Conservation (phyloP, 2,797 vertebrate genomes). For the Esox lucius region DNA sequence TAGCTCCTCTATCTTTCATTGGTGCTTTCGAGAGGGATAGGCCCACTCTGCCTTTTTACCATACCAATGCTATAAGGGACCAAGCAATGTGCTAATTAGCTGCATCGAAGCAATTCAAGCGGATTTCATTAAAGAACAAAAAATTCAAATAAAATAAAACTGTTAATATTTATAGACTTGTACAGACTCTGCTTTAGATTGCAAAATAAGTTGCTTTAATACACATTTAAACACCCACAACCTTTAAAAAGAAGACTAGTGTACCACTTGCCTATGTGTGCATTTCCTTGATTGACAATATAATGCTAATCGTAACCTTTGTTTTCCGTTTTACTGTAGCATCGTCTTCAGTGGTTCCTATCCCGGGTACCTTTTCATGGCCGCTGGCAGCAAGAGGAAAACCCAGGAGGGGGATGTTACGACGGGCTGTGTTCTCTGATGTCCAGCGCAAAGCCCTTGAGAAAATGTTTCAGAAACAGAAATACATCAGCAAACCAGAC, state of each 20-base stretch:
- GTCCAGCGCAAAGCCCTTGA: conserved; percentile 95
- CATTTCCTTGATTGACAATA: background rate
- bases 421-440: conserved; percentile 94
- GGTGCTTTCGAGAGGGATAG: conserved; percentile 73
- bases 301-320: background rate
- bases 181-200: background rate
- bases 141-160: conserved; percentile 20
- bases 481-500: conserved; percentile 98
- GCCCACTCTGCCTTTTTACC: conserved; percentile 82
- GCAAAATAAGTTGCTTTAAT: background rate
- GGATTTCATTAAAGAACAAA: conserved; percentile 63
- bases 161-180: conserved; percentile 32
- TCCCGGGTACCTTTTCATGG: conserved; percentile 96
- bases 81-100: conserved; percentile 86
- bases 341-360: conserved; percentile 86
- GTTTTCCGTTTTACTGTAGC: conserved; percentile 38
- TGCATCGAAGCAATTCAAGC: conserved; percentile 77
- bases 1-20: conserved; percentile 88
- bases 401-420: conserved; percentile 93
- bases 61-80: conserved; percentile 83
- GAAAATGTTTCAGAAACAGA: conserved; percentile 98
- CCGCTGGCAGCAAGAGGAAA: conserved; percentile 88
- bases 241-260: background rate
- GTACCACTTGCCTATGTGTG: background rate
- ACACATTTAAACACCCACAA: background rate